These are phyloP conservation scores for Epizoanthus illoricatus DNA, from an alignment of 92 coral and sea anemone genomes.

Conservation along the genomic window DNA sequence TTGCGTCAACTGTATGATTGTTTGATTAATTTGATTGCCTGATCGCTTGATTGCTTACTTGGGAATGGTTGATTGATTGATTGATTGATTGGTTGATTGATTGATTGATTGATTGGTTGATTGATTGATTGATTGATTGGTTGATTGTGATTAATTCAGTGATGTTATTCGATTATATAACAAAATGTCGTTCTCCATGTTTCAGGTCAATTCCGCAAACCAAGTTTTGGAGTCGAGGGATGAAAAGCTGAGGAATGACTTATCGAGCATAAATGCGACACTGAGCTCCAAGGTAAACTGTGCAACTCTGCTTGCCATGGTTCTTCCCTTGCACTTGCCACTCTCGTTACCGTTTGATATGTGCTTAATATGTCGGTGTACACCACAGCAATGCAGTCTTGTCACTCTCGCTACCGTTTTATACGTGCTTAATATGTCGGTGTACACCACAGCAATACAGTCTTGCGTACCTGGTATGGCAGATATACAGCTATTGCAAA, in stretches of 20 bases:
- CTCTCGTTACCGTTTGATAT: no score
- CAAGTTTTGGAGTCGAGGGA: conserved; percentile 3
- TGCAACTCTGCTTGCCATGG: background rate
- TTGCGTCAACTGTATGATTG: background rate
- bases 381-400: no score
- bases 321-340: no score
- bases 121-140: background rate
- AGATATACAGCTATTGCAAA: no score
- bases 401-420: no score
- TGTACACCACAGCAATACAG: no score
- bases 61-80: no score
- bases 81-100: no score
- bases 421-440: no score
- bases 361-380: no score
- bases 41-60: background rate
- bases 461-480: no score
- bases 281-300: conserved; percentile 4
- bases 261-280: conserved; percentile 6
- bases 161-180: background rate
- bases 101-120: no score
- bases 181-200: background rate
- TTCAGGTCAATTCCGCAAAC: background rate
- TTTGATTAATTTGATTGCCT: background rate
- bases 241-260: background rate
- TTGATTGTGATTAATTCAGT: background rate